Base-by-base conservation (phyloP, 2,888 invertebrate genomes). In the Corythucha ciliata region DNA sequence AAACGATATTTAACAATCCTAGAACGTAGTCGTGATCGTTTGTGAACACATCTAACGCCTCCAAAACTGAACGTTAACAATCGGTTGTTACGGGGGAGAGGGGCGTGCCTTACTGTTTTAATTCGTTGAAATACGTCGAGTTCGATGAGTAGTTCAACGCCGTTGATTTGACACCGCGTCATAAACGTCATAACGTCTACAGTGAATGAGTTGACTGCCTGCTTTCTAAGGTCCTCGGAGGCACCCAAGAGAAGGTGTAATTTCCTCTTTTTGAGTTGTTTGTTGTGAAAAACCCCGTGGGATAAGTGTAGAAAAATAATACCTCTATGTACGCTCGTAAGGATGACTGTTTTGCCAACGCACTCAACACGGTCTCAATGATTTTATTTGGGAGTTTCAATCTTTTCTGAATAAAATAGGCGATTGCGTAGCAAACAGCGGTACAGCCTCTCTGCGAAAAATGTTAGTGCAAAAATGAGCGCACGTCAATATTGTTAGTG, bases 361-460 rank as follows among this genome's bases (percentile, higher is more conserved):
- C 63, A 1, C 49, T 49, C 14, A 66, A 54, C 20, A 69, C 56
- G 50, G 58, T 61, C 25, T 67, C 65, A 4, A 66, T 58, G 3
- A 67, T 60, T 4, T 57, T 29, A 58, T 57, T 55, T 5, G 66
- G 64, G 8, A 62, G 58, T 29, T 63, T 57, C 16, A 62, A 48
- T 39, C 60, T 59, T 57, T 68, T 68, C 12, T 63, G 60, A n/a
- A 67, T 62, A n/a, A 66, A 63, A 22, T 62, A 62, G 5, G 67
- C 64, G 42, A 68, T 65, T 8, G 66, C 66, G 53, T 69, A 69
- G 55, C 69, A 69, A 8, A 69, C 57, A 8, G 68, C 66, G 7
- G 67, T 67, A 48, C 68, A 66, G 14, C 67, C 66, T 54, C 64
- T 64, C 53, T 63, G 51, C 12, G 55, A 55, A 20, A 40, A 24